Evolutionary conservation across 2,113 vertebrate genomes (phyloP).

Genomic region (Falcunculus frontatus): DNA sequence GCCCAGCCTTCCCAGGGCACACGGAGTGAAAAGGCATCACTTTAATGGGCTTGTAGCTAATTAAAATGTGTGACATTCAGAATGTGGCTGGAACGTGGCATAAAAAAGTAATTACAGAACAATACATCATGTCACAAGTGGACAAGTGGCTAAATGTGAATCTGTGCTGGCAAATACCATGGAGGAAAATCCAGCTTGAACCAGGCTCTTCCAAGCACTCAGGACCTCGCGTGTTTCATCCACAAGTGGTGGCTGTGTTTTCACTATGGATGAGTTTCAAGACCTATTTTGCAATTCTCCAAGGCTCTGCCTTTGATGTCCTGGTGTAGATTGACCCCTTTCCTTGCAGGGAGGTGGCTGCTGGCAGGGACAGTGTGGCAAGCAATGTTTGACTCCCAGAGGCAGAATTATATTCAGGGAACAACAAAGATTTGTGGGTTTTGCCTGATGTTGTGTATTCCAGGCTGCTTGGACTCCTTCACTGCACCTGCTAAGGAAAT

Average conservation of each 20-base stretch:
- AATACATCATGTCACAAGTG: neutral
- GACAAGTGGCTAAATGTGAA: constrained; percentile 1
- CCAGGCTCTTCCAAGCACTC: neutral
- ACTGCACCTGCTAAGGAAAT: neutral
- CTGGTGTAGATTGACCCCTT: neutral
- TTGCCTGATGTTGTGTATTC: neutral
- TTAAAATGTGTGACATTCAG: constrained; percentile 56
- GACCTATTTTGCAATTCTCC: neutral
- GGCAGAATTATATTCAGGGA: neutral
- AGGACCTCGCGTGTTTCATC: neutral
- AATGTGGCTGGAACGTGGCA: neutral
- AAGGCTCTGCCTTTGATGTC: neutral
- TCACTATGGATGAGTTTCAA: neutral
- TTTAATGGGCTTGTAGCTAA: constrained; percentile 45
- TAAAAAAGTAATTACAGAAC: constrained; percentile 27
- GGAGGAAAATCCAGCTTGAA: neutral
- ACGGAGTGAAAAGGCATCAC: neutral
- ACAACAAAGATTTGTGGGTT: neutral
- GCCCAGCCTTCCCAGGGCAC: neutral
- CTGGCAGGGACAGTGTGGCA: neutral
- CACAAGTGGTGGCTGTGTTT: neutral
- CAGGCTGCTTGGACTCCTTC: neutral
- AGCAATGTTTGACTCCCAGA: neutral
- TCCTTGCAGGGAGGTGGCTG: neutral
- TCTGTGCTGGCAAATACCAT: neutral